Percentiles rank a stretch among this genome's conserved stretches.
Evolutionary conservation across 1,140 invertebrate genomes (phyloP).

Genomic region (Drosophila kepulauana): DNA sequence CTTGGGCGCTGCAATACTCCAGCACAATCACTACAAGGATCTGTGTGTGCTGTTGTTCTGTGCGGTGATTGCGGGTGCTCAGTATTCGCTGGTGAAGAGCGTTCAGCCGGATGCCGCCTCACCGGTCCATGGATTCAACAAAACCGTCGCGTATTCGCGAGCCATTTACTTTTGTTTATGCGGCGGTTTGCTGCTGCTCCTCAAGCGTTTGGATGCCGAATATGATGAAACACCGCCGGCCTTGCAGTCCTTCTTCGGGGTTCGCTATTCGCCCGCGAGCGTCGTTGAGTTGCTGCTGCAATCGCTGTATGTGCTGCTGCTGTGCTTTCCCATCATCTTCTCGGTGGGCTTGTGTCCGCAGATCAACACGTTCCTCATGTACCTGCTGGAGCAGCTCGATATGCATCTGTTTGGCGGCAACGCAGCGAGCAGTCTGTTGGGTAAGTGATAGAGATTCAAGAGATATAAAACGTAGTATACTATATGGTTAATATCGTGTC

Average conservation of each 20-base stretch:
- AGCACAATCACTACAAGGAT: slow-evolving; percentile 95
- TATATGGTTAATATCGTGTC: too few species aligned
- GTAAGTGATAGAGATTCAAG: slow-evolving; percentile 49
- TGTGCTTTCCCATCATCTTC: slow-evolving; percentile 97
- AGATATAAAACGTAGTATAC: too few species aligned
- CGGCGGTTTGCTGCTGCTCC: slow-evolving; percentile 86
- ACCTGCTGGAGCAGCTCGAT: slow-evolving; percentile 97
- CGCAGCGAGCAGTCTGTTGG: slow-evolving; percentile 94
- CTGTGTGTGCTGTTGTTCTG: slow-evolving; percentile 97
- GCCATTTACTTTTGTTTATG: slow-evolving; percentile 98
- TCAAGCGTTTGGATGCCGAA: slow-evolving; percentile 73
- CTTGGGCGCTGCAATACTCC: slow-evolving; percentile 93
- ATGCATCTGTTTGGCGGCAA: slow-evolving; percentile 99
- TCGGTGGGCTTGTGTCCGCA: slow-evolving; percentile 97
- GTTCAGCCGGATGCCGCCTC: slow-evolving; percentile 99
- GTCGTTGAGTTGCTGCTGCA: slow-evolving; percentile 90
- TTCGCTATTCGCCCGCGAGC: slow-evolving; percentile 89
- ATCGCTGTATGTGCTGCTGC: slow-evolving; percentile 91
- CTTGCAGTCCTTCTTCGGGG: slow-evolving; percentile 88
- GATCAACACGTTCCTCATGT: slow-evolving; percentile 98
- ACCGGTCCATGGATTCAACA: slow-evolving; percentile 99
- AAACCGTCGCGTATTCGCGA: slow-evolving; percentile 96
- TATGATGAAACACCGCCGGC: slow-evolving; percentile 49
- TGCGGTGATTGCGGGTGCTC: slow-evolving; percentile 97
- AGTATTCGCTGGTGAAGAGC: slow-evolving; percentile 99